Base-by-base conservation (phyloP, 2,113 vertebrate genomes). In the Noctilio leporinus region DNA sequence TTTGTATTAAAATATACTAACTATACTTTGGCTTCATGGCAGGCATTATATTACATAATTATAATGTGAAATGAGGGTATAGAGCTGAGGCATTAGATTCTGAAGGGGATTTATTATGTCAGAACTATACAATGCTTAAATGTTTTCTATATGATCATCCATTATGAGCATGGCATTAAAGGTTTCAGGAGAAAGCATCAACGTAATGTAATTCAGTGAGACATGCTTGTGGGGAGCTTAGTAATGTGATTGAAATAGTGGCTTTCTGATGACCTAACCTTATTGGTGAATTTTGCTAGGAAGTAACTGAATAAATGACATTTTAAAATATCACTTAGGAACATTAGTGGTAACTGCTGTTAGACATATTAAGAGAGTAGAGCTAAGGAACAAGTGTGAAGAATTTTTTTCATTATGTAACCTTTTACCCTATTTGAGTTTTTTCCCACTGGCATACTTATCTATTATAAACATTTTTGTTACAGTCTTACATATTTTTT, bases 281-380 rank as follows among this genome's bases (percentile, higher is more conserved):
- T 75, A 47, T n/a, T 73, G 45, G 64, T 83, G 70, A 78, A 84
- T 64, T 94, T 83, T 22, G 59, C 38, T 76, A 84, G 84, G 70
- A 84, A 86, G 11, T 80, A 17, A 92, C 62, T 94, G 72, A 94
- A 80, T 47, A 88, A 5, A 70, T 94, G 84, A 92, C 16, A 92
- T 84, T 92, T 51, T 65, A 55, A 91, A 86, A 40, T 90, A 69
- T 43, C 47, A 65, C 30, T 67, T 82, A 53, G 64, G 70, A 65
- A 53, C 30, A 47, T 87, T n/a, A n/a, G n/a, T n/a, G n/a, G n/a
- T n/a, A n/a, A n/a, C n/a, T n/a, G n/a, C n/a, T n/a, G n/a, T n/a
- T n/a, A n/a, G n/a, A n/a, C n/a, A n/a, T n/a, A n/a, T n/a, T n/a
- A n/a, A 49, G 57, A 86, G 33, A 87, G 26, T 12, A 4, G 45